Evolutionary conservation across 2,113 vertebrate species (phyloP), one percentile per base, ranked within the genome.

Genomic region (Calyptommatus sinebrachiatus): DNA sequence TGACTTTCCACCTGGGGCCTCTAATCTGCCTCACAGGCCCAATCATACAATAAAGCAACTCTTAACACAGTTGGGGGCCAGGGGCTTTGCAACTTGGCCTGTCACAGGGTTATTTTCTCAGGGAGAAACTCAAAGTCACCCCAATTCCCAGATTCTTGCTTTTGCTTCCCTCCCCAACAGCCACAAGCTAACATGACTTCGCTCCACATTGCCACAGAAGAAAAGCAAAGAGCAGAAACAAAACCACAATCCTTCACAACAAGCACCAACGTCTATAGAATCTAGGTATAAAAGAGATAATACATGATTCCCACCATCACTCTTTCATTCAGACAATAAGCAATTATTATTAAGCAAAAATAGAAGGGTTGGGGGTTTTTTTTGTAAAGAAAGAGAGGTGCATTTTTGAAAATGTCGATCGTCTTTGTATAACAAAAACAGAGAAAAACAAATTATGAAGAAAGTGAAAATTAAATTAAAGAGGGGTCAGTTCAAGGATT

Each of bases 1-100:
- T 91, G 89, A 90, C 87, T 88, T 93, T 93, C 89, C 83, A 89
- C 88, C 89, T 91, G 85, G 85, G 85, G 86, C 89, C 90, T 78
- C 86, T 92, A 88, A 88, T 92, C 89, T 92, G 83, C 90, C 89
- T 77, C 87, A 85, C 82, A 88, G n/a, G 89, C 80, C 85, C 29
- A 89, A 84, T 83, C 71, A 71, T 88, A 90, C 90, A 92, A 92
- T 84, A 46, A 83, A 84, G 84, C 76, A 80, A 35, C 78, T 86
- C 84, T 89, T 81, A 62, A 7, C 76, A 57, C 86, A 85, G 76
- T 65, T 84, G 83, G 79, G 78, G 48, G 85, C 28, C 1, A 74
- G 70, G 70, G 77, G 68, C 67, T 73, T 86, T 77, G 66, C 81
- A 75, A 73, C 77, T 28, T 20, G 8, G 77, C 22, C 80, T 79